These are phyloP conservation scores for Mercenaria mercenaria DNA, from an alignment of 1,140 invertebrate genomes.

Conservation along the genomic window DNA sequence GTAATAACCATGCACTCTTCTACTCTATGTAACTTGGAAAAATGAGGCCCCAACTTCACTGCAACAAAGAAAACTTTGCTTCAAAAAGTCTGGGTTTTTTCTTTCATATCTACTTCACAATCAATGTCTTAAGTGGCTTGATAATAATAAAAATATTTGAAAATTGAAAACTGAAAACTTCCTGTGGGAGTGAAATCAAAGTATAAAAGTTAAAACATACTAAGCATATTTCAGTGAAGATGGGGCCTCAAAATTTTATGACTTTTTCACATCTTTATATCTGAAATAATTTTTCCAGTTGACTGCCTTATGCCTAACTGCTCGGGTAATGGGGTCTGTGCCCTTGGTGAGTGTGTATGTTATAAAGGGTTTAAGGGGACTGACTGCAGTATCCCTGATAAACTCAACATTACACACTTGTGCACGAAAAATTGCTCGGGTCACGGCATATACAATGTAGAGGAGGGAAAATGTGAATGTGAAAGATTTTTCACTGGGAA, in stretches of 20 bases:
- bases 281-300: constrained; percentile 76
- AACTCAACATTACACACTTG: constrained; percentile 96
- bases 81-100: background rate
- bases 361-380: constrained; percentile 98
- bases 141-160: too few relatives aligned
- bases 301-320: constrained; percentile 91
- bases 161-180: too few relatives aligned
- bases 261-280: constrained; percentile 18
- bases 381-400: constrained; percentile 96
- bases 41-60: too few relatives aligned
- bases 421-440: constrained; percentile 97
- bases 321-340: constrained; percentile 97
- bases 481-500: constrained; percentile 96
- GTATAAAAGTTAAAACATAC: too few relatives aligned
- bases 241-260: background rate
- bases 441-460: constrained; percentile 97
- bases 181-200: too few relatives aligned
- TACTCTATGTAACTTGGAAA: too few relatives aligned
- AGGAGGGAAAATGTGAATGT: constrained; percentile 96
- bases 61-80: background rate
- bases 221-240: background rate
- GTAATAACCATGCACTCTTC: constrained; percentile 8
- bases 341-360: constrained; percentile 97
- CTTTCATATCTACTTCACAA: too few relatives aligned
- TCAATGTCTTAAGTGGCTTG: too few relatives aligned